Evolutionary conservation across 2,797 vertebrate species (phyloP).

Genomic region (Sciurus carolinensis): DNA sequence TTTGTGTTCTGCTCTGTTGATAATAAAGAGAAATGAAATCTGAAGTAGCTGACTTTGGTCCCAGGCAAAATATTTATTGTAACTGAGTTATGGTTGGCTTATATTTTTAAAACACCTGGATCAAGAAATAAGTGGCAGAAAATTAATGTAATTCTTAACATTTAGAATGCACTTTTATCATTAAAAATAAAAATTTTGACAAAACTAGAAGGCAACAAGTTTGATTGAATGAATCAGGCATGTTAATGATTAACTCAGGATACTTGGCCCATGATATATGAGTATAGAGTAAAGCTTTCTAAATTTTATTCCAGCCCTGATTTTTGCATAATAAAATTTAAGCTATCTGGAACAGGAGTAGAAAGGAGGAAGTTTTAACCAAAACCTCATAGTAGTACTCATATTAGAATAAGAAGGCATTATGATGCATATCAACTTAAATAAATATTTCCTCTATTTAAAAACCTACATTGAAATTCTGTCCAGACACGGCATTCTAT

Average conservation of each 20-base stretch:
- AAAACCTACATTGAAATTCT: conserved; percentile 55
- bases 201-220: neutral
- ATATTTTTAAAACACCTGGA: conserved; percentile 13
- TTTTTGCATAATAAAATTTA: neutral
- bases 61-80: neutral
- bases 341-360: neutral
- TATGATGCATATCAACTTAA: conserved; percentile 42
- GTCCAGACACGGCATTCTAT: neutral
- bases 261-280: conserved; percentile 10
- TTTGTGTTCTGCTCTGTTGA: neutral
- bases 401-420: neutral
- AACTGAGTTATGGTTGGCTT: neutral
- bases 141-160: conserved; percentile 10
- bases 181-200: neutral
- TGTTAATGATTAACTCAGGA: neutral
- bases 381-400: neutral
- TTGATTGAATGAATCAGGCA: neutral
- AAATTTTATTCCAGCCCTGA: neutral
- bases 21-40: neutral
- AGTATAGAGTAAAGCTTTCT: neutral
- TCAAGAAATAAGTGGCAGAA: neutral
- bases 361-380: neutral
- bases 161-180: neutral
- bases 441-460: conserved; percentile 60
- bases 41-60: neutral